These are phyloP conservation scores for Cephonodes hylas DNA, from an alignment of 2,888 invertebrate genomes.

Conservation along the genomic window DNA sequence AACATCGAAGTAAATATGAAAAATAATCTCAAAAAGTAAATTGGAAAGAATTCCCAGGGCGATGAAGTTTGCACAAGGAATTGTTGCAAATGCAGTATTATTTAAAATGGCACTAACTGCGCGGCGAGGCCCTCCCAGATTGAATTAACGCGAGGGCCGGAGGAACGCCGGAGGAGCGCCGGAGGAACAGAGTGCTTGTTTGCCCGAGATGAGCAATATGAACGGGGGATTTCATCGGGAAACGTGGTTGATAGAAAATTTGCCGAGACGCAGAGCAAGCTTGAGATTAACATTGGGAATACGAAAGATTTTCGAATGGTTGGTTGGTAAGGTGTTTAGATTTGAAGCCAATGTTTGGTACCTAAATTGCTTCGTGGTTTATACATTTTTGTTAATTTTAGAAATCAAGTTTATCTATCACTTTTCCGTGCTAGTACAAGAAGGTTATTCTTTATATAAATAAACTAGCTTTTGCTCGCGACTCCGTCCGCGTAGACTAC, in stretches of 20 bases:
- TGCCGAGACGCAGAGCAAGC: neutral
- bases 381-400: too few relatives aligned
- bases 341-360: neutral
- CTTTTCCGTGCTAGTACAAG: too few relatives aligned
- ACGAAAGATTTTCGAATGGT: neutral
- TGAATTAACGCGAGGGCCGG: conserved; percentile 1
- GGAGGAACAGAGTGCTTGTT: neutral
- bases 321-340: neutral
- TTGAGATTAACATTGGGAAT: neutral
- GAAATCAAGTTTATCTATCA: too few relatives aligned
- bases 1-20: neutral
- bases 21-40: neutral
- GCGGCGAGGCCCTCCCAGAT: neutral
- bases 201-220: conserved; percentile 5
- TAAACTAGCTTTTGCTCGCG: too few relatives aligned
- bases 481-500: too few relatives aligned
- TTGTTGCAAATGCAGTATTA: conserved; percentile 9
- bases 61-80: conserved; percentile 1
- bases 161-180: neutral
- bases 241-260: neutral
- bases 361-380: too few relatives aligned
- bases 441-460: too few relatives aligned
- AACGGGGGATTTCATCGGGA: conserved; percentile 4
- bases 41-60: neutral
- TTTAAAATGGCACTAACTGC: conserved; percentile 8